These are phyloP conservation scores for Melanotaenia trifasciata DNA, from an alignment of 2,797 vertebrate species.

Conservation along the genomic window DNA sequence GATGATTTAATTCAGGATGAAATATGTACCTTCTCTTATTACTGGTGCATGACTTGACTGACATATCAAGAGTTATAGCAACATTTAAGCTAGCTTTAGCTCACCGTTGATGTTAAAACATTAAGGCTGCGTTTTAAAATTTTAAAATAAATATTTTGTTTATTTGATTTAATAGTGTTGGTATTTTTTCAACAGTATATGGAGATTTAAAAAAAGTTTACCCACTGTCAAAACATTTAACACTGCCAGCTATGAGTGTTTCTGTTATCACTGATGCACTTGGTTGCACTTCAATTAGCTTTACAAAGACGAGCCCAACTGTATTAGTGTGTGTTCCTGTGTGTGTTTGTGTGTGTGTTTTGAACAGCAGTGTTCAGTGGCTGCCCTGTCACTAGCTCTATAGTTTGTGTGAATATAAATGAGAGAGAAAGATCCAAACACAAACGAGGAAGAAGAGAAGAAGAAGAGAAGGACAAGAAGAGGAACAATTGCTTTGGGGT, in stretches of 20 bases:
- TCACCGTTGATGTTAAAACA: background rate
- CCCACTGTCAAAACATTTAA: background rate
- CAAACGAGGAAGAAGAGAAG: slow-evolving; percentile 25
- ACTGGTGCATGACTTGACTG: no score
- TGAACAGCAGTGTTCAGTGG: slow-evolving; percentile 31
- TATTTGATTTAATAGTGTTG: background rate
- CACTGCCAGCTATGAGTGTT: background rate
- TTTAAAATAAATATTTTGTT: background rate
- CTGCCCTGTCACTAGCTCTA: slow-evolving; percentile 58
- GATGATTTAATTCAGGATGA: no score
- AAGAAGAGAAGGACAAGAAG: slow-evolving; percentile 31
- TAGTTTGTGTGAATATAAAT: slow-evolving; percentile 74
- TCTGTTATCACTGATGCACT: slow-evolving; percentile 11
- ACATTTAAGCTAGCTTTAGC: background rate
- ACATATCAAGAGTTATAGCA: no score
- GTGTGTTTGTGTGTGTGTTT: slow-evolving; percentile 12
- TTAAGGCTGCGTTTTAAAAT: no score
- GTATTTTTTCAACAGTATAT: background rate
- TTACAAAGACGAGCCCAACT: slow-evolving; percentile 21
- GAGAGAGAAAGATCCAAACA: slow-evolving; percentile 51
- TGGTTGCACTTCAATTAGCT: slow-evolving; percentile 22
- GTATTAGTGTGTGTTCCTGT: slow-evolving; percentile 32
- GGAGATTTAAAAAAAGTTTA: background rate
- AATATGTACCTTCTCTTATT: no score
- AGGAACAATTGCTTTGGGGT: slow-evolving; percentile 39